Conservation (phyloP, 2,888 invertebrate species). For the Polydrusus tereticollis region DNA sequence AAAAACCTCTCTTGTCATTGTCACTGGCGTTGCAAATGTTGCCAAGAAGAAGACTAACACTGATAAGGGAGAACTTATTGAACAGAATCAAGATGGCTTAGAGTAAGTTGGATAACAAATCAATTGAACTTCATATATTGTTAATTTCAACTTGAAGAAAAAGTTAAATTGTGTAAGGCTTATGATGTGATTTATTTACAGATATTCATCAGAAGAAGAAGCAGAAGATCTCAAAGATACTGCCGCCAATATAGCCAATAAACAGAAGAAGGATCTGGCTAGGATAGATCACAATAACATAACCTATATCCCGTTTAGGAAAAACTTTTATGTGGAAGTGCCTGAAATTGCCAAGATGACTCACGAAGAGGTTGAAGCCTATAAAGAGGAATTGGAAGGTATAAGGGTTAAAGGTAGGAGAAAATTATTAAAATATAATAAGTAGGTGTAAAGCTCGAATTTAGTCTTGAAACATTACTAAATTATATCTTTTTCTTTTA, state of each 20-base stretch:
- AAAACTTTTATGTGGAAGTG: slow-evolving; percentile 97
- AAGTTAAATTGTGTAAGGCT: not conserved
- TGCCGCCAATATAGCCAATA: slow-evolving; percentile 88
- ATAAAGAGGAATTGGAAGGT: slow-evolving; percentile 91
- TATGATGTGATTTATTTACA: slow-evolving; percentile 8
- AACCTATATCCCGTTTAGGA: slow-evolving; percentile 84
- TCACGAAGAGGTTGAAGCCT: slow-evolving; percentile 85
- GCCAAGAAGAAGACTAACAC: slow-evolving; percentile 84
- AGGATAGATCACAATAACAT: slow-evolving; percentile 93
- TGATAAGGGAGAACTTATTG: slow-evolving; percentile 97
- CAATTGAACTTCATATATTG: too few species aligned
- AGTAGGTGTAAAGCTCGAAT: too few species aligned
- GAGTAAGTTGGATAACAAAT: slow-evolving; percentile 68
- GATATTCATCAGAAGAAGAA: slow-evolving; percentile 96
- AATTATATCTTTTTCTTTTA: slow-evolving; percentile 52
- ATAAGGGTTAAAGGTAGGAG: slow-evolving; percentile 90
- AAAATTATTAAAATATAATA: too few species aligned
- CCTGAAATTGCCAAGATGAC: slow-evolving; percentile 96
- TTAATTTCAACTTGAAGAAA: too few species aligned
- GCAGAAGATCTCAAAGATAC: slow-evolving; percentile 94
- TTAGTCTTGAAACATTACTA: too few species aligned
- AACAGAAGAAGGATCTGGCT: slow-evolving; percentile 91
- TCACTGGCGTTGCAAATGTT: slow-evolving; percentile 78
- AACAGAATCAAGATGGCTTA: slow-evolving; percentile 97
- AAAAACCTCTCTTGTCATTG: slow-evolving; percentile 79